These are phyloP conservation scores for Stenodema calcarata DNA, from an alignment of 2,888 invertebrate species.

Conservation along the genomic window DNA sequence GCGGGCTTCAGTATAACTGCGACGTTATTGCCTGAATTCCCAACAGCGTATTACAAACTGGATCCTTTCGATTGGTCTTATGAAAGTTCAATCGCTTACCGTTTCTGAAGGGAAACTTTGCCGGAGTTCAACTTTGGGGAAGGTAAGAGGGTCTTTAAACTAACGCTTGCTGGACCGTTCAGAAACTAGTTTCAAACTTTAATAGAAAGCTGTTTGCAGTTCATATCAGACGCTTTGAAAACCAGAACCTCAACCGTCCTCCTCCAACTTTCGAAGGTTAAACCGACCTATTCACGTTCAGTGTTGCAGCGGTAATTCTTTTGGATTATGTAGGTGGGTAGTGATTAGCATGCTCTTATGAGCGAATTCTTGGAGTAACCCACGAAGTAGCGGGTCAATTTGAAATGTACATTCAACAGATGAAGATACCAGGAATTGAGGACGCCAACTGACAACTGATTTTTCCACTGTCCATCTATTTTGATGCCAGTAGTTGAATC, in stretches of 20 bases:
- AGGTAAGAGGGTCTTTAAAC: conserved; percentile 7
- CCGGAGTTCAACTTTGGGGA: background rate
- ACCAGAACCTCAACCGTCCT: background rate
- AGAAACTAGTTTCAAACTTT: conserved; percentile 10
- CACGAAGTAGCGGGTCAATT: too few species aligned
- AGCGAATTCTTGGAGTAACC: too few species aligned
- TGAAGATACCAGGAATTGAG: too few species aligned
- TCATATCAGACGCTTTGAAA: background rate
- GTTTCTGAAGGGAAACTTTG: background rate
- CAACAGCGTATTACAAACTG: background rate
- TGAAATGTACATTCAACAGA: too few species aligned
- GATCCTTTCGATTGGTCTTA: conserved; percentile 1
- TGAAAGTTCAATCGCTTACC: background rate
- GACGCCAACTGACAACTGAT: too few species aligned
- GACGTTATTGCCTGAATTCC: background rate
- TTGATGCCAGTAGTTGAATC: too few species aligned
- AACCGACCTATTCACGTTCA: too few species aligned
- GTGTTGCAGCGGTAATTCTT: too few species aligned
- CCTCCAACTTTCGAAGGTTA: too few species aligned
- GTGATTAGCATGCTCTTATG: too few species aligned
- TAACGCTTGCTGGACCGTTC: background rate
- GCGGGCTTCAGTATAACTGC: background rate
- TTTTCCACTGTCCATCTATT: too few species aligned
- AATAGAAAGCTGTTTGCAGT: conserved; percentile 15
- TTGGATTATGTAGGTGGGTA: too few species aligned